Conservation (phyloP, 2,797 vertebrate species). For the Lepilemur septentrionalis region DNA sequence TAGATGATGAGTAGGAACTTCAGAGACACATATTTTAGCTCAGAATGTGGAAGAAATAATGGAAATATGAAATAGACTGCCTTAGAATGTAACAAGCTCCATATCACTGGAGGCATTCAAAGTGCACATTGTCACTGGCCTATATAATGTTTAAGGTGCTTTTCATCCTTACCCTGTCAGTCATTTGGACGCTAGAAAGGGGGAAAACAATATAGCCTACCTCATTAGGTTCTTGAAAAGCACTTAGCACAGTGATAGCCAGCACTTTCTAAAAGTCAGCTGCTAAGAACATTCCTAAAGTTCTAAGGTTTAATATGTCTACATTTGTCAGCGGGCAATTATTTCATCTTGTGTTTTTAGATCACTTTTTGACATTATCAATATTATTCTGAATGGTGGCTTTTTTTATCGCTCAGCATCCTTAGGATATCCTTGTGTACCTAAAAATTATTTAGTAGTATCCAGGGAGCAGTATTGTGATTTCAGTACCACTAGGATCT, state of each 20-base stretch:
- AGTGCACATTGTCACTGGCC: not conserved
- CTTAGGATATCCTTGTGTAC: not conserved
- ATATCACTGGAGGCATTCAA: not conserved
- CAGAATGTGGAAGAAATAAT: conserved; percentile 19
- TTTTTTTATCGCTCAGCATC: conserved; percentile 31
- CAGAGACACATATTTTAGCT: conserved; percentile 10
- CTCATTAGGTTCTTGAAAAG: conserved; percentile 36
- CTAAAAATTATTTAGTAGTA: conserved; percentile 11
- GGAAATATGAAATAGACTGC: not conserved
- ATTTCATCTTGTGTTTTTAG: not conserved
- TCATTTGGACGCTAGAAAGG: not conserved
- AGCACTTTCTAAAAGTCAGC: conserved; percentile 34
- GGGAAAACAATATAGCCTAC: not conserved
- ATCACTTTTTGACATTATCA: not conserved
- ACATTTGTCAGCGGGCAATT: not conserved
- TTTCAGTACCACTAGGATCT: not conserved
- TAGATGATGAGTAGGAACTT: not conserved
- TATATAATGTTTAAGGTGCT: not conserved
- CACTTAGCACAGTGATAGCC: not conserved
- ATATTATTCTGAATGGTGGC: not conserved
- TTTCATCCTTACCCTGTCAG: not conserved
- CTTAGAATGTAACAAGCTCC: not conserved
- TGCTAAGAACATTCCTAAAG: not conserved
- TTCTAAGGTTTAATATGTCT: conserved; percentile 15
- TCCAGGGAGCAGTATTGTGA: not conserved